Evolutionary conservation across 2,113 vertebrate genomes (phyloP).

Genomic region (Excalfactoria chinensis): DNA sequence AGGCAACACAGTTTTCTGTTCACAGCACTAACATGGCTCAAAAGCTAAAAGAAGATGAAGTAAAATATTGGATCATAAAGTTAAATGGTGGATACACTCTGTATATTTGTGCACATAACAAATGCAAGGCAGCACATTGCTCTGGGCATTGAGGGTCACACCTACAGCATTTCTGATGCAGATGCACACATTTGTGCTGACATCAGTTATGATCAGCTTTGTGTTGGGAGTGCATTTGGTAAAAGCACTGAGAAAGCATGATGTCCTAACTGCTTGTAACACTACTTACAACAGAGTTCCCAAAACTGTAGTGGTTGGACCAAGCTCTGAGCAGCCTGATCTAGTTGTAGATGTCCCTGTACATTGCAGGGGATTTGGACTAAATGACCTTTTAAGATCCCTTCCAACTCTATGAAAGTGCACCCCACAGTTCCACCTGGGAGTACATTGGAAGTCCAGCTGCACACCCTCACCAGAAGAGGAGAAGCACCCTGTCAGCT

Average conservation of each 20-base stretch:
- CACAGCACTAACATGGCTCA: not conserved
- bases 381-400: too few relatives aligned
- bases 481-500: not conserved
- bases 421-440: not conserved
- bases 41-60: not conserved
- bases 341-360: too few relatives aligned
- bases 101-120: not conserved
- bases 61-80: not conserved
- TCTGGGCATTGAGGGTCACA: rapidly evolving
- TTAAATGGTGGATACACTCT: not conserved
- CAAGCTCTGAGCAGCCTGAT: too few relatives aligned
- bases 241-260: not conserved
- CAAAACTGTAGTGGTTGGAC: not conserved
- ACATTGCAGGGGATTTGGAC: too few relatives aligned
- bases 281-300: not conserved
- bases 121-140: not conserved
- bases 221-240: not conserved
- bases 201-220: not conserved
- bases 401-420: too few relatives aligned
- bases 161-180: not conserved
- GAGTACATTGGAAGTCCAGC: rapidly evolving
- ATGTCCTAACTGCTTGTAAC: not conserved
- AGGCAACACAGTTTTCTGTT: not conserved
- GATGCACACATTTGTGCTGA: not conserved
- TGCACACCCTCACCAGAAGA: rapidly evolving